Evolutionary conservation across 1,140 invertebrate genomes (phyloP), one percentile per base, ranked within the genome.

Genomic region (Drosophila quadrilineata): DNA sequence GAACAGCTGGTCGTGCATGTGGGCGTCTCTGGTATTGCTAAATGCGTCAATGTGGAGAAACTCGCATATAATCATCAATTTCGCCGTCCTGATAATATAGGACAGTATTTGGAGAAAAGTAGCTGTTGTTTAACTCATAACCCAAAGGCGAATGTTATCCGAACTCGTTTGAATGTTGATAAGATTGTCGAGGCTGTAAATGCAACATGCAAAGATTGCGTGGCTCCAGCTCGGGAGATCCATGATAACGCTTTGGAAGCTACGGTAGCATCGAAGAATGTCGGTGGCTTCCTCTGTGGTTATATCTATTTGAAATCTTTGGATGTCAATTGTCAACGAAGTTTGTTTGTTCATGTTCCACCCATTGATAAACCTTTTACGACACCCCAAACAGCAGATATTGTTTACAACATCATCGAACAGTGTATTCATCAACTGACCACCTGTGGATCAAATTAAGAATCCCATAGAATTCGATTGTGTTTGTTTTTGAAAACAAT

Each of bases 331-430:
- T 64, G 65, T 9, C 73, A 88, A 6, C 89, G 90, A 22, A 90
- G 90, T 14, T 38, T 94, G 6, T 94, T 94, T 86, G 80, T 94
- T 14, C 93, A 94, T 87, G 93, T 94, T 3, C 93, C 93, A 3
- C 90, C 91, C n/a, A 72, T 93, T n/a, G 52, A 92, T 62, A 73
- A 88, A 10, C 91, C 91, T 0, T 93, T 92, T 67, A 74, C 90
- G 2, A 90, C 87, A 6, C n/a, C 84, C 21, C 87, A 92, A 88
- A 89, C 91, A n/a, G 90, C 92, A 1, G 76, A 90, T 45, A 92
- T 91, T 58, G 63, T 94, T n/a, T 79, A 86, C 14, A 77, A 90
- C 56, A 91, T 93, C 64, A 90, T 93, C 17, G 72, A 87, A 69
- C 62, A 89, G 71, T 89, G 88, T 69, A 17, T 88, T 14, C 57